Conservation (phyloP, 1,140 invertebrate species). For the Drosophila aff. region DNA sequence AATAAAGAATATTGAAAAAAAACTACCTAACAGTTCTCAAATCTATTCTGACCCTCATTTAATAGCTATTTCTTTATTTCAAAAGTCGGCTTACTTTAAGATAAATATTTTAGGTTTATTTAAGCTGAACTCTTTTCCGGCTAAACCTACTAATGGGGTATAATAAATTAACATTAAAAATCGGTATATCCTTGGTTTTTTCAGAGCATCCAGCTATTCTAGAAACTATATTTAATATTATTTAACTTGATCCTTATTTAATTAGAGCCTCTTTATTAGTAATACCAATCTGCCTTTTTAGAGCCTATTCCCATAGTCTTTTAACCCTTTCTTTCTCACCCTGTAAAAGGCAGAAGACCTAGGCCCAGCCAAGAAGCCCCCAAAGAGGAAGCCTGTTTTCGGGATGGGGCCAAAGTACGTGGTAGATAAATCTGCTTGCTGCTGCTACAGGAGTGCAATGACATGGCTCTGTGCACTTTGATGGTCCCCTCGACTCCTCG, state of each 20-base stretch:
- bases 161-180: background rate
- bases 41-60: background rate
- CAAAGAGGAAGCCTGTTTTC: conserved; percentile 73
- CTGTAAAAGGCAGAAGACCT: conserved; percentile 36
- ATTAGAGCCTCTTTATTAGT: background rate
- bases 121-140: background rate
- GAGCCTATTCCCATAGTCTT: background rate
- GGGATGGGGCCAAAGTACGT: conserved; percentile 74
- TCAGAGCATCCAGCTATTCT: background rate
- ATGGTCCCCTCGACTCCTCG: conserved; percentile 10
- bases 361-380: conserved; percentile 52
- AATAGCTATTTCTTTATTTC: background rate
- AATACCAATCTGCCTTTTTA: too few relatives aligned
- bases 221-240: too few relatives aligned
- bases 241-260: background rate
- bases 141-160: background rate
- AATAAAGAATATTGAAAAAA: background rate
- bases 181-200: background rate
- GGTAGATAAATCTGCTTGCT: conserved; percentile 69
- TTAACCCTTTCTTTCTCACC: conserved; percentile 4
- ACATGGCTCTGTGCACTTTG: conserved; percentile 55
- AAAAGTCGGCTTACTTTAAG: background rate
- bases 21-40: too few relatives aligned
- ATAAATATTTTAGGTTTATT: background rate
- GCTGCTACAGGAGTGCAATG: conserved; percentile 63